These are phyloP conservation scores for Glomeris maerens DNA, from an alignment of 1,140 invertebrate genomes.

Conservation along the genomic window DNA sequence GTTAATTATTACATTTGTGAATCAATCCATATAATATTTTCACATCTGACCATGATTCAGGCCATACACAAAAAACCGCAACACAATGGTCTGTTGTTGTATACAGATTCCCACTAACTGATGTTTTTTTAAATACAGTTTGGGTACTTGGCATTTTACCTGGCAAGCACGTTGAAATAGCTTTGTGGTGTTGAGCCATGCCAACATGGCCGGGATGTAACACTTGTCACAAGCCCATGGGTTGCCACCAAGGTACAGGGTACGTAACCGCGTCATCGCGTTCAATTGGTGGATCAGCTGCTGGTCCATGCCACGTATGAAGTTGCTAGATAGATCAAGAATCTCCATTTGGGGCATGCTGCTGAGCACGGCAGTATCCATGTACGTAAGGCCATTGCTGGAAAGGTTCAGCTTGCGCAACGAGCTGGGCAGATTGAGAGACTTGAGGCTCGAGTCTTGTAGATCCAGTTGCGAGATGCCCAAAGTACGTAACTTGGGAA, in stretches of 20 bases:
- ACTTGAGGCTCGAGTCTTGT: conserved; percentile 12
- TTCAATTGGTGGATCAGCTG: conserved; percentile 34
- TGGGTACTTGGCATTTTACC: not conserved
- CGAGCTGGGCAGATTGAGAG: not conserved
- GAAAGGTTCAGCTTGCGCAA: conserved; percentile 22
- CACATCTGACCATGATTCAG: no score
- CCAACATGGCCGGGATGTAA: conserved; percentile 24
- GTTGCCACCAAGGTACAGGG: conserved; percentile 38
- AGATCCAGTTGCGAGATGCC: conserved; percentile 39
- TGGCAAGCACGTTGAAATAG: conserved; percentile 10
- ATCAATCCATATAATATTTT: no score
- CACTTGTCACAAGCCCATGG: conserved; percentile 53
- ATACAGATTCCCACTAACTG: conserved; percentile 35
- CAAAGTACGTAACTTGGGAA: conserved; percentile 40
- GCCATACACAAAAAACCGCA: conserved; percentile 36
- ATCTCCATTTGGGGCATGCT: conserved; percentile 39
- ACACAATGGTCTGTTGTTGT: conserved; percentile 1
- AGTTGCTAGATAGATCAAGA: conserved; percentile 47
- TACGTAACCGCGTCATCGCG: conserved; percentile 28
- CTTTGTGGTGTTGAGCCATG: conserved; percentile 22
- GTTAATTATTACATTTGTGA: no score
- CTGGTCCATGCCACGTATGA: conserved; percentile 41
- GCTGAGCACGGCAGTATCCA: conserved; percentile 39
- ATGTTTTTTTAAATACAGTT: not conserved
- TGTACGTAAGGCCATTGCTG: conserved; percentile 35